phyloP scores from a whole-genome alignment of 2,797 vertebrate genomes.

The Rousettus madagascariensis region DNA sequence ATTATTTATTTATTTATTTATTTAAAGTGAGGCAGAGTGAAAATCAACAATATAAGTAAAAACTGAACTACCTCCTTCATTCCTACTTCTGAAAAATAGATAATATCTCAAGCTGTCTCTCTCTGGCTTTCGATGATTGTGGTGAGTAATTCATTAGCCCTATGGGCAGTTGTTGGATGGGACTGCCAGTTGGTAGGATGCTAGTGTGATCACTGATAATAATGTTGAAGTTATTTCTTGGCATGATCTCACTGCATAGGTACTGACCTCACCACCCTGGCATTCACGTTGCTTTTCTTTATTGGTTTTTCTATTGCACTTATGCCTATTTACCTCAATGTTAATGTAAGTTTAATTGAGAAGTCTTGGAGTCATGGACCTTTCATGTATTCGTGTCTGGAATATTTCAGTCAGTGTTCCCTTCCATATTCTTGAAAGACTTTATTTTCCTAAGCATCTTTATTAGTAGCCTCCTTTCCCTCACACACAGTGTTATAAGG shows the following conservation, averaged over 20 bases:
- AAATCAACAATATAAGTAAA: neutral
- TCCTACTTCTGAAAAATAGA: neutral
- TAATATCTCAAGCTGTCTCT: neutral
- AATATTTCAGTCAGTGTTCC: neutral
- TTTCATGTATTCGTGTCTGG: neutral
- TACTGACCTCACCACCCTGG: neutral
- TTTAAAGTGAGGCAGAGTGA: neutral
- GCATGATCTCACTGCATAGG: neutral
- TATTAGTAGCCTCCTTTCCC: neutral
- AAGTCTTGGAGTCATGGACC: neutral
- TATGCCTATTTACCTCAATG: neutral
- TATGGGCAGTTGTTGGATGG: neutral
- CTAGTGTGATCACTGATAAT: neutral
- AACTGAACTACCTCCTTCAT: neutral
- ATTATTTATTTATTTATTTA: neutral
- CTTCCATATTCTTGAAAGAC: neutral
- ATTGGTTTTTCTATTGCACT: neutral
- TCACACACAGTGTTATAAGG: neutral
- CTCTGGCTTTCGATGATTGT: neutral
- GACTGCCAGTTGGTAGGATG: neutral
- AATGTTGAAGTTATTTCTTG: neutral
- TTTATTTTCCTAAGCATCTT: neutral
- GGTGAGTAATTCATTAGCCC: neutral
- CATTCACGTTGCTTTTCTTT: neutral
- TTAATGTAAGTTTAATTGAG: neutral